Evolutionary conservation across 53 echinoderm and acorn worm species (phyloP).

Genomic region (Apostichopus leukothele): DNA sequence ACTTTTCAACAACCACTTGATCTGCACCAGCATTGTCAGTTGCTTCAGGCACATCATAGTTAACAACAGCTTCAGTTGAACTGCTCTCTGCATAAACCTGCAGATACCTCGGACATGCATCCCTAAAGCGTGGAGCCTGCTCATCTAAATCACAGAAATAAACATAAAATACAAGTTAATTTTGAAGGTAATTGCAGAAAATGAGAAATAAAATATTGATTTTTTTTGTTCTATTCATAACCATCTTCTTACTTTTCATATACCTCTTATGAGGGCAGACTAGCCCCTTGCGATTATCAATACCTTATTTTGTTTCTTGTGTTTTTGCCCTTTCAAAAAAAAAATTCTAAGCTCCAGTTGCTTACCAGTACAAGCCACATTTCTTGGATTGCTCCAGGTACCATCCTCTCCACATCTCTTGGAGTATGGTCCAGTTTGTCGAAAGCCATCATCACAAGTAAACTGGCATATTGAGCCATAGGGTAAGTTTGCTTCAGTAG

Average conservation of each 20-base stretch:
- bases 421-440: constrained; percentile 65
- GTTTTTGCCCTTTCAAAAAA: too few relatives aligned
- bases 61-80: constrained; percentile 37
- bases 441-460: constrained; percentile 65
- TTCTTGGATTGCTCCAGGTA: constrained; percentile 68
- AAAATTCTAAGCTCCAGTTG: too few relatives aligned
- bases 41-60: constrained; percentile 54
- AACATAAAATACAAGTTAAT: too few relatives aligned
- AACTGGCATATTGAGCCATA: constrained; percentile 66
- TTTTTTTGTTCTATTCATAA: too few relatives aligned
- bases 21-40: constrained; percentile 69
- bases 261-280: too few relatives aligned
- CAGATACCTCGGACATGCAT: constrained; percentile 60
- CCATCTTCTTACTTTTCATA: too few relatives aligned
- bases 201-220: too few relatives aligned
- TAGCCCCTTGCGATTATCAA: too few relatives aligned
- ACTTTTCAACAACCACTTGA: constrained; percentile 54
- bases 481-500: constrained; percentile 46
- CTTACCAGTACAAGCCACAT: constrained; percentile 64
- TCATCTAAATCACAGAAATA: constrained; percentile 36
- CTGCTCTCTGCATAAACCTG: constrained; percentile 48
- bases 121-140: constrained; percentile 65
- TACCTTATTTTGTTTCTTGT: too few relatives aligned
- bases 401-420: constrained; percentile 69
- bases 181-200: too few relatives aligned